phyloP scores from a whole-genome alignment of 2,888 invertebrate genomes.

The Scaeva pyrastri region DNA sequence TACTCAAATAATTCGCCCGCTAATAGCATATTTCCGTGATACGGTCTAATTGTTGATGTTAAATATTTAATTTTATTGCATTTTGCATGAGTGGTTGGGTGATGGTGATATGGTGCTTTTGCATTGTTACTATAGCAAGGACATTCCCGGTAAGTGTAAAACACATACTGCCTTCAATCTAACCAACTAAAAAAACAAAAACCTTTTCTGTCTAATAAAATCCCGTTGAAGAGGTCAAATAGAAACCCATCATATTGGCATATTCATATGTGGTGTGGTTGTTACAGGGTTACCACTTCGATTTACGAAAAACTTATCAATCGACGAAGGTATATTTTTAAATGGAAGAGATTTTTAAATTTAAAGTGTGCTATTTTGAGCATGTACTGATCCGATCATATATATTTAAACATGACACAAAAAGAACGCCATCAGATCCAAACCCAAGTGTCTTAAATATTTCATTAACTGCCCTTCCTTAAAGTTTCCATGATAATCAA shows the following conservation, averaged over 20 bases:
- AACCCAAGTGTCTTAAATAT: too few relatives aligned
- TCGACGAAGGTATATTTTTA: too few relatives aligned
- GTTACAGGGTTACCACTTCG: background rate
- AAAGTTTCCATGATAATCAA: too few relatives aligned
- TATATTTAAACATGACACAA: too few relatives aligned
- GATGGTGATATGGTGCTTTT: background rate
- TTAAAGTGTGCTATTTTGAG: too few relatives aligned
- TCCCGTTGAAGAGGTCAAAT: slow-evolving; percentile 61
- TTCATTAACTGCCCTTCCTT: too few relatives aligned
- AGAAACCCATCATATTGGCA: slow-evolving; percentile 51
- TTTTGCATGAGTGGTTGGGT: slow-evolving; percentile 61
- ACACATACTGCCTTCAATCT: background rate
- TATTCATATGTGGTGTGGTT: slow-evolving; percentile 32
- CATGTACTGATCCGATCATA: too few relatives aligned
- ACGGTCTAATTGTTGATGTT: slow-evolving; percentile 70
- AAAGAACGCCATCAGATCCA: too few relatives aligned
- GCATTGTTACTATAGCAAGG: slow-evolving; percentile 33
- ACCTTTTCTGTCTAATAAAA: slow-evolving; percentile 16
- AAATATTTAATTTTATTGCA: slow-evolving; percentile 74
- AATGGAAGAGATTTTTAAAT: too few relatives aligned
- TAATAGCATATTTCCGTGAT: slow-evolving; percentile 75
- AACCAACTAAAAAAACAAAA: background rate
- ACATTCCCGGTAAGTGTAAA: background rate
- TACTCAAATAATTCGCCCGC: slow-evolving; percentile 65
- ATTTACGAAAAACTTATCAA: background rate